Evolutionary conservation across 2,888 invertebrate species (phyloP).

Genomic region (Metallyticus violacea): DNA sequence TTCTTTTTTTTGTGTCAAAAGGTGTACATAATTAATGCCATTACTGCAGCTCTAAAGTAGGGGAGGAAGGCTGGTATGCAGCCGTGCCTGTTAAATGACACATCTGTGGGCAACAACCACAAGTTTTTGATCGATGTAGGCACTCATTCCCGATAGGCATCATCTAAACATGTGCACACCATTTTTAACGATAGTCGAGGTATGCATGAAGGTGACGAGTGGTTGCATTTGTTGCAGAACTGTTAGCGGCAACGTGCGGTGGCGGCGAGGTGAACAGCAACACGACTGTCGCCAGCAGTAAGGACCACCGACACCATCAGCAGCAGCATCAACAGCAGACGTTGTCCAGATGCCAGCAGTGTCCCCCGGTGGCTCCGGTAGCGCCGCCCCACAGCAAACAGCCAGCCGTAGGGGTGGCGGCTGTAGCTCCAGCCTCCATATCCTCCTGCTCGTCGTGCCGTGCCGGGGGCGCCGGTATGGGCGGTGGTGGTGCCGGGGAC

Average conservation of each 20-base stretch:
- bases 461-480: background rate
- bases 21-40: too few relatives aligned
- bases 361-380: background rate
- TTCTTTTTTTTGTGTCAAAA: too few relatives aligned
- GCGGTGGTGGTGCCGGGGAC: background rate
- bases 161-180: too few relatives aligned
- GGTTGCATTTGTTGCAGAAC: conserved; percentile 16
- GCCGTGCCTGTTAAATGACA: too few relatives aligned
- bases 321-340: background rate
- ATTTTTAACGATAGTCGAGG: too few relatives aligned
- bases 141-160: too few relatives aligned
- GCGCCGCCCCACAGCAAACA: conserved; percentile 14
- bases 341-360: background rate
- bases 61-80: too few relatives aligned
- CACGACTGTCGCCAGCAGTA: background rate
- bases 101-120: too few relatives aligned
- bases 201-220: background rate
- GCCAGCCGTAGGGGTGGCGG: conserved; percentile 28
- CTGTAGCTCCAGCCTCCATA: conserved; percentile 15
- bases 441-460: background rate
- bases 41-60: too few relatives aligned
- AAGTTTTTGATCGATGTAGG: too few relatives aligned
- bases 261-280: conserved; percentile 18
- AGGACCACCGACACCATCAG: background rate
- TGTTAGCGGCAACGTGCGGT: conserved; percentile 24